phyloP scores from a whole-genome alignment of 2,888 invertebrate species.

The Coelogynopora nodosa region DNA sequence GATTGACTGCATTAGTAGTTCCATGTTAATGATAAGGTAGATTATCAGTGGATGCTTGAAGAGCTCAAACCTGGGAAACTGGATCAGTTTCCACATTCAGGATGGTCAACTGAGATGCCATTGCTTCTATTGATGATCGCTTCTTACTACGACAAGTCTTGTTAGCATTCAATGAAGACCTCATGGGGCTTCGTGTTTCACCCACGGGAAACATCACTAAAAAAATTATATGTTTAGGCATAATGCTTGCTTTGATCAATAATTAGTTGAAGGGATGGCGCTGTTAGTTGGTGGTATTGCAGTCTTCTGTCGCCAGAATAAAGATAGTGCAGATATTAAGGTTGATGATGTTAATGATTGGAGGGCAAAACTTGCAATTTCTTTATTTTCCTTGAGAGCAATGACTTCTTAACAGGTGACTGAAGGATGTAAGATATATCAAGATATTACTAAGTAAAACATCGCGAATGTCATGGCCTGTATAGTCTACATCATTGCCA shows the following conservation, averaged over 20 bases:
- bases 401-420: slow-evolving; percentile 9
- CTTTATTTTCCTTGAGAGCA: neutral
- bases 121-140: neutral
- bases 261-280: neutral
- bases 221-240: neutral
- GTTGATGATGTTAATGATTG: neutral
- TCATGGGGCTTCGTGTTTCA: neutral
- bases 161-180: neutral
- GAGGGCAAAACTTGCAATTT: neutral
- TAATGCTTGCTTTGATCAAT: neutral
- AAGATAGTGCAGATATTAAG: neutral
- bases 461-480: neutral
- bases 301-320: neutral
- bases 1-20: too few relatives aligned
- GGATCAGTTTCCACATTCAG: neutral
- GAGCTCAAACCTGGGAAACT: too few relatives aligned
- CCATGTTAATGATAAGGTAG: too few relatives aligned
- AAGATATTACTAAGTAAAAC: neutral
- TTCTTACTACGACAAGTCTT: neutral
- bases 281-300: neutral
- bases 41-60: too few relatives aligned
- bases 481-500: neutral
- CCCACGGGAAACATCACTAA: neutral
- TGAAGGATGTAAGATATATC: neutral
- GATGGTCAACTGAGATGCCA: neutral